Base-by-base conservation (phyloP, 2,113 vertebrate genomes). In the Onychostruthus taczanowskii region DNA sequence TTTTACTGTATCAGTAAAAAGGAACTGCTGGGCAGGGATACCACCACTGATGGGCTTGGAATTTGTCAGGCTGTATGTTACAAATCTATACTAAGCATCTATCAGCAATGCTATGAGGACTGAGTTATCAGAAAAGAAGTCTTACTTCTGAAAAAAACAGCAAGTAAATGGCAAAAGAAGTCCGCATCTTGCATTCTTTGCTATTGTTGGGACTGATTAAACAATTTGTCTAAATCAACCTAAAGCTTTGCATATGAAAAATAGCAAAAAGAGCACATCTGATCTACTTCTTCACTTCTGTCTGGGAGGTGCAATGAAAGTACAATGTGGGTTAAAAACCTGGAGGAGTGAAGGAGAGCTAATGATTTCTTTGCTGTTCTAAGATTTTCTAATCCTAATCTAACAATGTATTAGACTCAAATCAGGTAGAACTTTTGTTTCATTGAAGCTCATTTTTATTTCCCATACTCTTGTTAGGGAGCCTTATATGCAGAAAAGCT, bases 1-100 rank as follows among this genome's bases (percentile, higher is more conserved):
- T n/a, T 74, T 90, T 93, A 89, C 75, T 73, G 62, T 19, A 28
- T 68, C 55, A 93, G 94, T 91, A 92, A 94, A 97, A 92, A 73
- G 78, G 14, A 93, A 94, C 79, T 94, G 81, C 83, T 96, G 67
- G 81, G 85, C 88, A 95, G 74, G 50, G 75, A 95, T 70, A 94
- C 9, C 44, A 56, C 13, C 91, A 87, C 73, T 49, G 55, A 62
- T 8, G n/a, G 43, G 8, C 58, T 24, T 47, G 23, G 47, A 75
- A 91, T 47, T 50, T 47, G 37, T 21, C 14, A 52, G 11, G 43
- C 19, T 67, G 46, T 63, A n/a, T 9, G 19, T 30, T 70, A 67
- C 6, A 84, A 84, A 63, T 16, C 35, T 59, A 72, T 78, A 44
- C 6, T 11, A 6, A 55, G 30, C 22, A 91, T 72, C 66, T 78